Base-by-base conservation (phyloP, 2,113 vertebrate species). In the Scartelaos histophorus region DNA sequence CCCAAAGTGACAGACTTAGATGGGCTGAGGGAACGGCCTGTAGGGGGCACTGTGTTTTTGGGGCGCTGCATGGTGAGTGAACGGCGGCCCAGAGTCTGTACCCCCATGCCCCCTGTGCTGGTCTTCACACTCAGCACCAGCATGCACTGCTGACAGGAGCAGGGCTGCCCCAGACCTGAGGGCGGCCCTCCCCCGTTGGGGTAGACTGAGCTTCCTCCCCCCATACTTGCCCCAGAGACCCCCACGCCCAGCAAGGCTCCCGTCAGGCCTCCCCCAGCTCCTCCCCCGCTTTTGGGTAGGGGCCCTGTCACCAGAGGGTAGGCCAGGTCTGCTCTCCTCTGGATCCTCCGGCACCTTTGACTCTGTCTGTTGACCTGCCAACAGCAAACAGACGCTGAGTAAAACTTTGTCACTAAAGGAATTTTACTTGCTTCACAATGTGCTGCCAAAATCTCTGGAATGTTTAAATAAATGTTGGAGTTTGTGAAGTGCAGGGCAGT, bases 351-450 rank as follows among this genome's bases (percentile, higher is more conserved):
- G 65, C 94, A 94, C 79, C 93, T 90, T 80, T 94, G 94, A 74
- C 90, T 98, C 80, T 98, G 97, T 73, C 95, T 90, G 92, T 98
- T 98, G 90, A 97, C 95, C 90, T 99, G 96, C 3, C 70, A n/a
- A 43, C 13, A 58, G 61, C 21, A 64, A 46, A 64, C 17, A 64
- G 17, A 64, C 11, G 17, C 13, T n/a, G 2, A 58, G 34, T 35
- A 19, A 62, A 62, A 4, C 0, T 17, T 17, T 49, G 51, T n/a
- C 15, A 53, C 19, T n/a, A 10, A 53, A 53, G 3, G 7, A 34
- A n/a, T 64, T n/a, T 35, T 13, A 35, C 21, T 61, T 29, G 29
- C 4, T 34, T 17, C 15, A 25, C 13, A 21, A 57, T 19, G 17
- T 53, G 19, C 51, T n/a, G 51, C 51, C 51, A 53, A 53, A 53